Evolutionary conservation across 2,113 vertebrate species (phyloP).

Genomic region (Brienomyrus longianalis): DNA sequence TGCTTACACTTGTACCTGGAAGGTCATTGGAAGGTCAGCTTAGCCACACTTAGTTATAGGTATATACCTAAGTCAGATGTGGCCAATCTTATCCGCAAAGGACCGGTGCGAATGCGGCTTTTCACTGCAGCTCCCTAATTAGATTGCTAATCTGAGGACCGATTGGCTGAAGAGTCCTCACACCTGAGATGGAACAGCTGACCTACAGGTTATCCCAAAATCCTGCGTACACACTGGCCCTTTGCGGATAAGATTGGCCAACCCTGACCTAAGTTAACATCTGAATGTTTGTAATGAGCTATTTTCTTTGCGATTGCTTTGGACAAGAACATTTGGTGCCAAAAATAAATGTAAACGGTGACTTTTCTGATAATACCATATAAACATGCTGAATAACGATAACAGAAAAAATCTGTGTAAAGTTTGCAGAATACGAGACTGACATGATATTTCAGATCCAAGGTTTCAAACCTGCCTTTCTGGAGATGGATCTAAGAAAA

Average conservation of each 20-base stretch:
- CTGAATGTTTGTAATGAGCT: not conserved
- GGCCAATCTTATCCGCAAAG: no score
- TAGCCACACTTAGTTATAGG: not conserved
- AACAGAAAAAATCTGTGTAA: not conserved
- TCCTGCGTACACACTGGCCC: no score
- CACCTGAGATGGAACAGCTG: no score
- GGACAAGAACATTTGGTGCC: not conserved
- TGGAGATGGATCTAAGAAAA: not conserved
- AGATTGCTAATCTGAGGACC: no score
- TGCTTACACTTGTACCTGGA: not conserved
- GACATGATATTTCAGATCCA: not conserved
- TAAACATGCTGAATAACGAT: not conserved
- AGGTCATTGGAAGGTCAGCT: not conserved
- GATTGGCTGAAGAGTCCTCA: no score
- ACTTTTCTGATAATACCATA: not conserved
- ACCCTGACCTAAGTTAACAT: not conserved
- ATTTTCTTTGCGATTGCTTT: not conserved
- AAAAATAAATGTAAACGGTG: not conserved
- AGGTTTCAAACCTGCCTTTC: not conserved
- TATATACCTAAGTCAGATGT: not conserved
- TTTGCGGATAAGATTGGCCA: no score
- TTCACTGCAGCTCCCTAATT: no score
- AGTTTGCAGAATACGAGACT: not conserved
- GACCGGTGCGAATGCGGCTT: no score
- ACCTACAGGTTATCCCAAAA: no score